These are phyloP conservation scores for Pimephales promelas DNA, from an alignment of 2,113 vertebrate genomes.

Conservation along the genomic window DNA sequence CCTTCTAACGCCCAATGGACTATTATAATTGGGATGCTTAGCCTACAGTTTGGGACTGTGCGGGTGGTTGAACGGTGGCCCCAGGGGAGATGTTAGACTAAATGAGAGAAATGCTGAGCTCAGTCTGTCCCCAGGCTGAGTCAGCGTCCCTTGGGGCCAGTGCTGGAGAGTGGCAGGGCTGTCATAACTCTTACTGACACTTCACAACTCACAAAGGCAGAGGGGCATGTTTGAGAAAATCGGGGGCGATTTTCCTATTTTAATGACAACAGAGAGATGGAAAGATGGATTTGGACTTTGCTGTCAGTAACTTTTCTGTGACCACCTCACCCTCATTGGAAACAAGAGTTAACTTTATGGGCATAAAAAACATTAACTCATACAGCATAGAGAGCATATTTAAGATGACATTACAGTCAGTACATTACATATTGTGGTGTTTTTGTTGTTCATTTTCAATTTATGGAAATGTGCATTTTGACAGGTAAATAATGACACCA, in stretches of 20 bases:
- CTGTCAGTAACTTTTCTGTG: background rate
- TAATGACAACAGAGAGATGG: slow-evolving; percentile 45
- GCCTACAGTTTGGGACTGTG: slow-evolving; percentile 3
- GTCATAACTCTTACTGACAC: slow-evolving; percentile 21
- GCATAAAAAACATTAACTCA: too few species aligned
- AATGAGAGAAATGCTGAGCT: slow-evolving; percentile 12
- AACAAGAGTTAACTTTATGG: background rate
- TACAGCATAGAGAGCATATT: too few species aligned
- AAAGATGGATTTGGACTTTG: background rate
- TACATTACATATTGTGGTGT: background rate
- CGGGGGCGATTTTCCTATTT: slow-evolving; percentile 15
- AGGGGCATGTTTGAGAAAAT: slow-evolving; percentile 25
- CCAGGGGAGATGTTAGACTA: background rate
- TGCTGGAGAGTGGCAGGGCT: slow-evolving; percentile 1
- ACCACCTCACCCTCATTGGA: background rate
- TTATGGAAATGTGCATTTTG: background rate
- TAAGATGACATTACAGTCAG: background rate
- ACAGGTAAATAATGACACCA: background rate
- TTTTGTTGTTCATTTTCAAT: background rate
- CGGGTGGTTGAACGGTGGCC: slow-evolving; percentile 6
- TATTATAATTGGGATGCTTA: slow-evolving; percentile 37
- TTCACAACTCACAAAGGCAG: slow-evolving; percentile 36
- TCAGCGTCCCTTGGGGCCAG: slow-evolving; percentile 31
- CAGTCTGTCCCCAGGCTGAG: slow-evolving; percentile 28
- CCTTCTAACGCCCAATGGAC: background rate